phyloP scores from a whole-genome alignment of 2,888 invertebrate species.

The Ophion costatus region DNA sequence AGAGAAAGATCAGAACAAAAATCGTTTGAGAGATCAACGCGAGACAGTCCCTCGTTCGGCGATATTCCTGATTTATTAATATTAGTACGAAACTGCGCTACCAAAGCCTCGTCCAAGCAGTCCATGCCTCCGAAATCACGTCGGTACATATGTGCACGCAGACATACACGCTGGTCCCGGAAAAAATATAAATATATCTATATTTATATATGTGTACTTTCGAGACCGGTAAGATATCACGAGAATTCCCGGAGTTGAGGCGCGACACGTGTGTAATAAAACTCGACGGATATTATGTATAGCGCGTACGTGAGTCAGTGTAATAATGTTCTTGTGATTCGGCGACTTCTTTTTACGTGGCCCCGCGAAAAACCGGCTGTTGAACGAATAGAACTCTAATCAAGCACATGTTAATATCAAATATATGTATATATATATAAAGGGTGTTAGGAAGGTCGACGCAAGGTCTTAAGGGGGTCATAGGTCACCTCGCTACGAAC shows the following conservation, averaged over 20 bases:
- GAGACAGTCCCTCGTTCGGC: conserved; percentile 70
- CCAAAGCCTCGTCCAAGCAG: conserved; percentile 10
- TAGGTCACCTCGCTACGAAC: too few relatives aligned
- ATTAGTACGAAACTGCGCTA: conserved; percentile 62
- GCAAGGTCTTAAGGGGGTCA: too few relatives aligned
- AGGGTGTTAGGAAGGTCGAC: too few relatives aligned
- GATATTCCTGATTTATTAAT: conserved; percentile 80
- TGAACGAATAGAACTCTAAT: neutral
- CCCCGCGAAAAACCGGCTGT: conserved; percentile 38
- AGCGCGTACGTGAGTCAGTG: conserved; percentile 68
- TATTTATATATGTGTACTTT: conserved; percentile 55
- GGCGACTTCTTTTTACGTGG: conserved; percentile 44
- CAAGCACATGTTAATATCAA: neutral
- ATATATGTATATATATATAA: neutral
- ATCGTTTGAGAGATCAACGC: conserved; percentile 42
- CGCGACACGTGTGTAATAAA: conserved; percentile 76
- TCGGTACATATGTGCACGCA: neutral
- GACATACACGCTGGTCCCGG: too few relatives aligned
- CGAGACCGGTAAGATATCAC: conserved; percentile 57
- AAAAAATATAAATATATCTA: too few relatives aligned
- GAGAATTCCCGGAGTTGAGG: conserved; percentile 67
- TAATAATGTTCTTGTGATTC: conserved; percentile 49
- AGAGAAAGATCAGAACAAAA: conserved; percentile 46
- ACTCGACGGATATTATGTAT: conserved; percentile 69
- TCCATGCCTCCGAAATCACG: neutral